Base-by-base conservation (phyloP, 1,140 invertebrate genomes). In the Ceratosolen solmsi region DNA sequence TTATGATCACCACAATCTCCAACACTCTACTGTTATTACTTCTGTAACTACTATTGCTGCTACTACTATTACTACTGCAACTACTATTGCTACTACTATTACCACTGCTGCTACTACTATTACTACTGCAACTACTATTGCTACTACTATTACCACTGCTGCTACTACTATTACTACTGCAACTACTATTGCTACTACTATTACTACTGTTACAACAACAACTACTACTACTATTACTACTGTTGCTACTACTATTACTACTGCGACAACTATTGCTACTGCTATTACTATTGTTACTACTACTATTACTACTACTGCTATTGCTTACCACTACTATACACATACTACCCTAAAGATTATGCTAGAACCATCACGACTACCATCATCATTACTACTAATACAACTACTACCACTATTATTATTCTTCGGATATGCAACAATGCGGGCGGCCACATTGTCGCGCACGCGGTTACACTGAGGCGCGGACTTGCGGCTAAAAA, bases 371-470 rank as follows among this genome's bases (percentile, higher is more conserved):
- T n/a, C n/a, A n/a, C n/a, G n/a, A n/a, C n/a, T n/a, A n/a, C n/a
- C n/a, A n/a, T n/a, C n/a, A n/a, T n/a, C n/a, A n/a, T n/a, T n/a
- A n/a, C n/a, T n/a, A n/a, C n/a, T n/a, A n/a, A n/a, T n/a, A n/a
- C n/a, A 15, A 54, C 9, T 54, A 54, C 9, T 11, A 11, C 9
- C 20, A 20, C 51, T 54, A 54, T 15, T 27, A 58, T 27, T 58
- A 25, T 5, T 30, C 3, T n/a, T 46, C 22, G 33, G 1, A 60
- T 33, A 17, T 2, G 58, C 58, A 65, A 49, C 75, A 65, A 65
- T 60, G 38, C 75, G 75, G 46, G 56, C 56, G 38, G 41, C 46
- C 49, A 38, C 63, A 30, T 49, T 65, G 11, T 65, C 36, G 75
- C 56, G 41, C 60, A 36, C 58, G 75, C 73, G 33, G 30, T 27